Evolutionary conservation across 2,797 vertebrate genomes (phyloP).

Genomic region (Cirrhinus molitorella): DNA sequence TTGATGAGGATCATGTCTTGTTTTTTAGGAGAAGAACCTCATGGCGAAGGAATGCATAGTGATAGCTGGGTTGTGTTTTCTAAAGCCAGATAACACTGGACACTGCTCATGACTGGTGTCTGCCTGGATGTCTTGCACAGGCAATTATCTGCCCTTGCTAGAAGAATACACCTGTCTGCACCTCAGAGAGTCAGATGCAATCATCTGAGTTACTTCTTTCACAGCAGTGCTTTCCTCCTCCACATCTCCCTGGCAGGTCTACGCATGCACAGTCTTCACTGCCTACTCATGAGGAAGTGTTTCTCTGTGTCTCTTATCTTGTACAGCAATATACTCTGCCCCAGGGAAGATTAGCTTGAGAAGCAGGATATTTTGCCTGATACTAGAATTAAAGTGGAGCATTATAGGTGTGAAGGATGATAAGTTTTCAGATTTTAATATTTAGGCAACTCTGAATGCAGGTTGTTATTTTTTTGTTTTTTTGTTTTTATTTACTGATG

Average conservation of each 20-base stretch:
- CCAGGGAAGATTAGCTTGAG: slow-evolving; percentile 34
- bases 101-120: not conserved
- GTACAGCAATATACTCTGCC: slow-evolving; percentile 36
- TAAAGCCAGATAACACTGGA: not conserved
- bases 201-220: slow-evolving; percentile 13
- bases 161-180: slow-evolving; percentile 27
- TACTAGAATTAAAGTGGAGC: slow-evolving; percentile 9
- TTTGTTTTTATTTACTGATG: not conserved
- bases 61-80: slow-evolving; percentile 8
- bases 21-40: not conserved
- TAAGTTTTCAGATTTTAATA: not conserved
- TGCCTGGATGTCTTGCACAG: not conserved
- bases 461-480: not conserved
- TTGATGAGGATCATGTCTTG: slow-evolving; percentile 13
- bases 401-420: slow-evolving; percentile 7
- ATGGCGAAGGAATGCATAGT: slow-evolving; percentile 14
- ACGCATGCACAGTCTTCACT: slow-evolving; percentile 56
- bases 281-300: slow-evolving; percentile 62
- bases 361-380: slow-evolving; percentile 34
- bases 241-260: slow-evolving; percentile 55
- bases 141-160: slow-evolving; percentile 5
- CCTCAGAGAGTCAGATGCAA: slow-evolving; percentile 5
- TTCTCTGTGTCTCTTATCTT: slow-evolving; percentile 42
- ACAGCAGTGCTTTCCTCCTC: slow-evolving; percentile 30
- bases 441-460: not conserved